These are phyloP conservation scores for Chamaetylas fuelleborni DNA, from an alignment of 2,113 vertebrate genomes.

Conservation along the genomic window DNA sequence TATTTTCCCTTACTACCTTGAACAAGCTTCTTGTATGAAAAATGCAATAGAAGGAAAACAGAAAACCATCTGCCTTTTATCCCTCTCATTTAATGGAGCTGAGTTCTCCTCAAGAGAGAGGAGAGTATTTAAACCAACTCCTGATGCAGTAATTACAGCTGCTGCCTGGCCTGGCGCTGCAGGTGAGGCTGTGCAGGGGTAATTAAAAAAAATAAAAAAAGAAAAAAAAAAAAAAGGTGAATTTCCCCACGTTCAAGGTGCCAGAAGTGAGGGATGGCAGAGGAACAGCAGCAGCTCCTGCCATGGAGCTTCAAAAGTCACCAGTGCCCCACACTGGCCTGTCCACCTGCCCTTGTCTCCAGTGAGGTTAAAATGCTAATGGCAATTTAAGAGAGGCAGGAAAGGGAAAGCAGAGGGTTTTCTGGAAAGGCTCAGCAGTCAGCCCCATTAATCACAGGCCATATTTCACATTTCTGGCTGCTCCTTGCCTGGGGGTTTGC, in stretches of 20 bases:
- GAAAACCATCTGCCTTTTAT: not conserved
- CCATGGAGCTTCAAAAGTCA: accelerated
- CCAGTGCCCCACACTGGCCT: not conserved
- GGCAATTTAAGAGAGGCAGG: not conserved
- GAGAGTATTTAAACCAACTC: conserved; percentile 12
- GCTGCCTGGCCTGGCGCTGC: not conserved
- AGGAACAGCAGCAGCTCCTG: not conserved
- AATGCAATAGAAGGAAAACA: not conserved
- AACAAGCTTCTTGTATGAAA: not conserved
- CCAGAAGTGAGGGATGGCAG: not conserved
- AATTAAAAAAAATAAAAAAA: not conserved
- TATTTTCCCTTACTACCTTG: conserved; percentile 8
- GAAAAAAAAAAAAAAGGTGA: not conserved
- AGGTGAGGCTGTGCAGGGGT: not conserved
- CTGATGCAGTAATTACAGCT: not conserved
- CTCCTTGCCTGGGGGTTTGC: not conserved
- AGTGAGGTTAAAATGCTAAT: not conserved
- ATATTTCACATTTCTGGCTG: not conserved
- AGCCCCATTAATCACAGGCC: not conserved
- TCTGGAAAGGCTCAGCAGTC: not conserved
- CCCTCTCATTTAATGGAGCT: not conserved
- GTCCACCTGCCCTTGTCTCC: not conserved
- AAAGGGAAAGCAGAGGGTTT: not conserved
- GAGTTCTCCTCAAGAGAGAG: not conserved
- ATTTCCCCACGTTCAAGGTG: not conserved